A percentile compares a stretch with the other conserved stretches of the same genome.
phyloP scores from a whole-genome alignment of 2,797 vertebrate genomes.

The Pantherophis alleghaniensis region DNA sequence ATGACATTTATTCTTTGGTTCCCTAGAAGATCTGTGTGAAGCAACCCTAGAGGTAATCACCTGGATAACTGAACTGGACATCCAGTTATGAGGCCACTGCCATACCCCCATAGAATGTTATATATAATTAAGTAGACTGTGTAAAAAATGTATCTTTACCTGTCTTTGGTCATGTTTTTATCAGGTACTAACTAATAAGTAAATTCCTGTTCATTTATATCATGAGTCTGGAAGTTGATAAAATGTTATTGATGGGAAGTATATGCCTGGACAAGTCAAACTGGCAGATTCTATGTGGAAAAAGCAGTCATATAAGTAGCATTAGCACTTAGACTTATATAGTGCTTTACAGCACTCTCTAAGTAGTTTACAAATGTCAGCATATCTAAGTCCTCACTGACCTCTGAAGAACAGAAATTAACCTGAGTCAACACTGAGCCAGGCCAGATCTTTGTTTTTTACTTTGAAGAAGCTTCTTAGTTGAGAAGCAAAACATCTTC shows the following conservation, averaged over 20 bases:
- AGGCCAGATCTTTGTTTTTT: too few species aligned
- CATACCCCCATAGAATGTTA: too few species aligned
- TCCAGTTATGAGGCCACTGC: too few species aligned
- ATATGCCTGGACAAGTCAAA: neutral
- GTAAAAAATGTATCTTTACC: too few species aligned
- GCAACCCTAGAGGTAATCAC: too few species aligned
- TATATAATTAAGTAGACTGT: too few species aligned
- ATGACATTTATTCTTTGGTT: too few species aligned
- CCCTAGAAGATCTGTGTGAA: too few species aligned
- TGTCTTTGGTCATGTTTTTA: too few species aligned
- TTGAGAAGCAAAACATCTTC: too few species aligned
- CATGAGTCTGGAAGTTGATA: neutral
- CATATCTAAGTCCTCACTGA: neutral
- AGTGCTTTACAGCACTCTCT: neutral
- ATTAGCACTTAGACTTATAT: neutral
- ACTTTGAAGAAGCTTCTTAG: too few species aligned
- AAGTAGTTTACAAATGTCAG: neutral
- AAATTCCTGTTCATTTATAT: neutral
- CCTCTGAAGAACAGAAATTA: neutral
- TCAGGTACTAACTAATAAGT: neutral
- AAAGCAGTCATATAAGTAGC: neutral
- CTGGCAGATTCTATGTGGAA: neutral
- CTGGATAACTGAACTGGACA: too few species aligned
- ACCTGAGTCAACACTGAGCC: neutral
- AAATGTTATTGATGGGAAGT: neutral